phyloP scores from a whole-genome alignment of 53 echinoderm and acorn worm species.

The Temnopleurus reevesii region DNA sequence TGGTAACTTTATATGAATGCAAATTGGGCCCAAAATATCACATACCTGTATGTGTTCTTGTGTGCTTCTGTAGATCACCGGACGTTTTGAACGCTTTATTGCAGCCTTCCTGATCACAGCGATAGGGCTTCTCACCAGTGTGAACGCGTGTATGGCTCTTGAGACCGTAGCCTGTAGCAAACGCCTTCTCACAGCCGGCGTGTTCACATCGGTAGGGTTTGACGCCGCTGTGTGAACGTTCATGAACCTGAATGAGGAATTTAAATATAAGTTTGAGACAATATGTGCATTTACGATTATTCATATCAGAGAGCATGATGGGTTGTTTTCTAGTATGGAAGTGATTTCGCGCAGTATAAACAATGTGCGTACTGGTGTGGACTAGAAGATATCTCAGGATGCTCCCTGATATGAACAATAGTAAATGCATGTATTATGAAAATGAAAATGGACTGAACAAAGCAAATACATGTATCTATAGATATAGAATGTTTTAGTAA shows the following conservation, averaged over 20 bases:
- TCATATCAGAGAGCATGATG: neutral
- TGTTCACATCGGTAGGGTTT: conserved; percentile 88
- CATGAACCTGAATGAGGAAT: conserved; percentile 72
- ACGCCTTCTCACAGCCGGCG: conserved; percentile 90
- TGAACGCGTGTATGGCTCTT: conserved; percentile 97
- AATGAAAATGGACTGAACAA: too few relatives aligned
- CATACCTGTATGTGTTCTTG: conserved; percentile 92
- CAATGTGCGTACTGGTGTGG: too few relatives aligned
- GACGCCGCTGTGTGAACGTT: conserved; percentile 88
- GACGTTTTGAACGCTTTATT: conserved; percentile 96
- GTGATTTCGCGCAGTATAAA: too few relatives aligned
- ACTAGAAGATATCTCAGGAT: too few relatives aligned
- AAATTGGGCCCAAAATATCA: too few relatives aligned
- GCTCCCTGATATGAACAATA: too few relatives aligned
- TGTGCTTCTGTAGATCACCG: conserved; percentile 94
- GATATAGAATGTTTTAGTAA: too few relatives aligned
- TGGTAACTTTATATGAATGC: too few relatives aligned
- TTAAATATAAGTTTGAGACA: neutral
- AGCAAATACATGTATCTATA: too few relatives aligned
- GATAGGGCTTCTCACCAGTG: conserved; percentile 96
- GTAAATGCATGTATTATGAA: too few relatives aligned
- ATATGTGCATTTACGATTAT: neutral
- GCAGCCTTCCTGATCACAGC: conserved; percentile 81
- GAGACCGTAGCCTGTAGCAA: conserved; percentile 95
- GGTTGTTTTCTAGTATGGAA: too few relatives aligned